phyloP scores from a whole-genome alignment of 2,113 vertebrate genomes.

The Sporophila hypoxantha region DNA sequence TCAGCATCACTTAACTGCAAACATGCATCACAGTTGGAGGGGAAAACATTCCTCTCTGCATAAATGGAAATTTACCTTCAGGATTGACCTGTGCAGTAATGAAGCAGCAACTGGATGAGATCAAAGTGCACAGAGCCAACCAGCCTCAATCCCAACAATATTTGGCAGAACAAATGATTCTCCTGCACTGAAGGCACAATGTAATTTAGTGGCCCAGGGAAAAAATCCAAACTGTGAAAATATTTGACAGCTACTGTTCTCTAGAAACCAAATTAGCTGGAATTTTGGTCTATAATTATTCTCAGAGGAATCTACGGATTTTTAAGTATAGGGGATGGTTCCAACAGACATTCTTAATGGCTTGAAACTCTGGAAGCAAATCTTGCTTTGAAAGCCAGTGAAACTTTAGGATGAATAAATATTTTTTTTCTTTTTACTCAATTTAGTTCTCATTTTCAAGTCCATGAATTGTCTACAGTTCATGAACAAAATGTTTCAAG shows the following conservation, averaged over 20 bases:
- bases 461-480: neutral
- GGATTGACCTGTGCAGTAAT: constrained; percentile 70
- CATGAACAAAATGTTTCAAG: neutral
- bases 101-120: constrained; percentile 69
- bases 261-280: constrained; percentile 44
- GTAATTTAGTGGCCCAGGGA: constrained; percentile 72
- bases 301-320: neutral
- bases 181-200: constrained; percentile 66
- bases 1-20: neutral
- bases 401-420: neutral
- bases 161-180: constrained; percentile 74
- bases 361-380: neutral
- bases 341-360: neutral
- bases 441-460: constrained; percentile 14
- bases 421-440: neutral
- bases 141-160: constrained; percentile 67
- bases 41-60: neutral
- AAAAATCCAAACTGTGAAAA: constrained; percentile 78
- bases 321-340: neutral
- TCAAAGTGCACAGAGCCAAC: constrained; percentile 62
- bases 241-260: constrained; percentile 77
- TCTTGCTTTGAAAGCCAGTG: neutral
- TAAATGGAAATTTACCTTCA: constrained; percentile 44
- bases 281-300: neutral
- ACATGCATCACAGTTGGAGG: neutral